Base-by-base conservation (phyloP, 2,797 vertebrate genomes). In the Pterois miles region DNA sequence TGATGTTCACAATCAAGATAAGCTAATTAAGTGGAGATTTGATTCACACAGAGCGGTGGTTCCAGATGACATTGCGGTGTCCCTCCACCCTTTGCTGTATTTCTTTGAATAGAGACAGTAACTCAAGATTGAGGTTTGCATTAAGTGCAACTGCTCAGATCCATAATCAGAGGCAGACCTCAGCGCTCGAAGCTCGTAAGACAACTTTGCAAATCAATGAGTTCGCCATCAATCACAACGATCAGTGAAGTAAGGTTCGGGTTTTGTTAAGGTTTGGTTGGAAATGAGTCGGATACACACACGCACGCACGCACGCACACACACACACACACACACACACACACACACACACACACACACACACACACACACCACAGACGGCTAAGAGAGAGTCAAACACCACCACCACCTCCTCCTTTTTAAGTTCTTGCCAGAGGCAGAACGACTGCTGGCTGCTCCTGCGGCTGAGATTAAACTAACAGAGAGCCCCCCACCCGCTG, bases 391-490 rank as follows among this genome's bases (percentile, higher is more conserved):
- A 84, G 70, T 66, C 58, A 54, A 65, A 79, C 84, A 77, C 66
- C 76, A 71, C 67, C 64, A 27, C 74, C 85, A 48, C 72, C 82
- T 73, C 76, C 80, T 72, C 71, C 80, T 71, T 73, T 86, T 88
- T 62, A 80, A 78, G 63, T 68, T 90, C 46, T 84, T 81, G 91
- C 92, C 92, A 89, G 91, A 90, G 85, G 89, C 90, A 80, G 86
- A 90, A 85, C 56, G 84, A 90, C 89, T 88, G 87, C 88, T 93
- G 93, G 92, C 92, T 86, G 86, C 90, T 92, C 86, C 89, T 86
- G 87, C 33, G 73, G 83, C 85, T 80, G 72, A 87, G 91, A 92
- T 92, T 93, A 91, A 92, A 93, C 93, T 91, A 93, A 92, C 93
- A 92, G 91, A 90, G 83, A 81, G 66, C 70, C 85, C 83, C 80